Base-by-base conservation (phyloP, 2,113 vertebrate species). In the Theristicus caerulescens region DNA sequence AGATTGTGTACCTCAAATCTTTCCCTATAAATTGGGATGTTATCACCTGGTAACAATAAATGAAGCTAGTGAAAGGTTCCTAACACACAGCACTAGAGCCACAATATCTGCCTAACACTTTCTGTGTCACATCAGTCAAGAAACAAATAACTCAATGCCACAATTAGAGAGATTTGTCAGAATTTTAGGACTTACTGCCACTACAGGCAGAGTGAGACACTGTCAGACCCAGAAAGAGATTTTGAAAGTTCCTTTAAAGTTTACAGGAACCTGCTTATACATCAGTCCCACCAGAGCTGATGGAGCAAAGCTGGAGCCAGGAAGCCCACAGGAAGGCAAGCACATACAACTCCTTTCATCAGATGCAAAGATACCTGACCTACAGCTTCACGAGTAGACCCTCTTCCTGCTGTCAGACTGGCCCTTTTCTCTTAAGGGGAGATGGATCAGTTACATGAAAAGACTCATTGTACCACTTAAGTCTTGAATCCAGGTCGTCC, bases 311-410 rank as follows among this genome's bases (percentile, higher is more conserved):
- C 57, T 42, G 44, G 47, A 90, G 54, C 15, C 32, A 65, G 51
- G 22, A 64, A 78, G 31, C 10, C 34, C 25, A 25, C 0, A 0
- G 38, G 19, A 74, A 17, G 14, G 40, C 5, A 65, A 72, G 19
- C 10, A 82, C 25, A 21, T 20, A 25, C 1, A 0, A 74, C 31
- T 51, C 38, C 19, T 74, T 79, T 38, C 20, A 13, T 66, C 16
- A 52, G 22, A 44, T 38, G 22, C 20, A 71, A 24, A 79, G 31
- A 44, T 49, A 65, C 13, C 31, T 52, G 22, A 10, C 76, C 22
- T 47, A 70, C 42, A 69, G 25, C 38, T 47, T 84, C 76, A 65
- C 10, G 17, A 0, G 1, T 18, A 54, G 34, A 40, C 2, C 10
- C 13, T 82, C 27, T 44, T 74, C 20, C 31, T 6, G 0, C 8